Conservation (phyloP, 2,888 invertebrate genomes). For the Creontiades dilutus region DNA sequence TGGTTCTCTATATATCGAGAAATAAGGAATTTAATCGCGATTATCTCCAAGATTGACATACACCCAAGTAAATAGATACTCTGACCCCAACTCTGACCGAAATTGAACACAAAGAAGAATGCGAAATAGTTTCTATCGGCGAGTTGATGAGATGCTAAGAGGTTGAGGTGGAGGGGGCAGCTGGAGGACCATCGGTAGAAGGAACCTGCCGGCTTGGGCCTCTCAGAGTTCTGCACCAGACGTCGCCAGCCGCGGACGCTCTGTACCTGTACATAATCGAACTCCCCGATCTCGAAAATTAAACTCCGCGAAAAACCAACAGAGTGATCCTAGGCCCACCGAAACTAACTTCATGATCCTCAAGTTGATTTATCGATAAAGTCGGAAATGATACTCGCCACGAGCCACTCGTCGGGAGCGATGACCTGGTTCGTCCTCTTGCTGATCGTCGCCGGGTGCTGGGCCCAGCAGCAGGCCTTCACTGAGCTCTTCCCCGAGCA, state of each 20-base stretch:
- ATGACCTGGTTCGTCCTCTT: constrained; percentile 38
- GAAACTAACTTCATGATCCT: background rate
- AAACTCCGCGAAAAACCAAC: too few species aligned
- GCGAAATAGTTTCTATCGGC: background rate
- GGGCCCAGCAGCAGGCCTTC: constrained; percentile 41
- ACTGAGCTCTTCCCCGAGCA: constrained; percentile 77
- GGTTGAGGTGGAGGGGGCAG: background rate
- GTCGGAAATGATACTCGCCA: too few species aligned
- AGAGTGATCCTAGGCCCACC: background rate
- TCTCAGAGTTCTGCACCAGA: background rate
- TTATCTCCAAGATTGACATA: too few species aligned
- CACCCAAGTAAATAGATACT: too few species aligned
- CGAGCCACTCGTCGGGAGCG: background rate
- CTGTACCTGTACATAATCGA: background rate
- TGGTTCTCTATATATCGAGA: too few species aligned
- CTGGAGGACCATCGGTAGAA: background rate
- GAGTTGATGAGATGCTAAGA: background rate
- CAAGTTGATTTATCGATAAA: background rate
- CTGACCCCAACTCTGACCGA: too few species aligned
- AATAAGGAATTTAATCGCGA: too few species aligned
- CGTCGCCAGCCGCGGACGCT: background rate
- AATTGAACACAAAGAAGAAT: background rate
- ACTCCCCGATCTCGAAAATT: too few species aligned
- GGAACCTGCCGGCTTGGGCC: background rate
- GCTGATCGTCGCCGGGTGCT: constrained; percentile 16